phyloP scores from a whole-genome alignment of 2,888 invertebrate genomes.

The Reticulitermes lucifugus region DNA sequence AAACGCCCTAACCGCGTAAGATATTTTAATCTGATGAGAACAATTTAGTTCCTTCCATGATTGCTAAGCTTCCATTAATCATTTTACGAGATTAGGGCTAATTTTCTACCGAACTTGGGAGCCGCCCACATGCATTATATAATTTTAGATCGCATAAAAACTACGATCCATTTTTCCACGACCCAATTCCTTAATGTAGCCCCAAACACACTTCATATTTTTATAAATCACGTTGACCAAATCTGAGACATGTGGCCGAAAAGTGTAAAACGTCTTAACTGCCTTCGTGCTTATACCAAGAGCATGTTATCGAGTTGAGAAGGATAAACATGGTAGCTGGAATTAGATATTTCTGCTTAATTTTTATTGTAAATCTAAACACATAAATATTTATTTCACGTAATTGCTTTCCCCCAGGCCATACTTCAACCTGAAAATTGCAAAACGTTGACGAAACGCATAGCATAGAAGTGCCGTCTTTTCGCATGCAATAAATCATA shows the following conservation, averaged over 20 bases:
- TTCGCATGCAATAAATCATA: too few species aligned
- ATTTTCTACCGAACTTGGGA: not conserved
- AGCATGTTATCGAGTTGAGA: too few species aligned
- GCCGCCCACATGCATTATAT: not conserved
- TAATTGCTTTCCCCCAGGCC: too few species aligned
- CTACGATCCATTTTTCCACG: not conserved
- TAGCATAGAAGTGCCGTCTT: too few species aligned
- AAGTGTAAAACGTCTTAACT: not conserved
- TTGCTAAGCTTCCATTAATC: not conserved
- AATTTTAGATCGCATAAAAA: not conserved
- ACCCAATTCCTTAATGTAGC: not conserved
- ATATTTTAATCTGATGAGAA: conserved; percentile 6
- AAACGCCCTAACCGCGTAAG: not conserved
- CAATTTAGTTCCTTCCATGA: not conserved
- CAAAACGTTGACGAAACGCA: too few species aligned
- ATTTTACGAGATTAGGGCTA: not conserved
- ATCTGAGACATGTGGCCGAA: not conserved
- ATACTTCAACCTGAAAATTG: too few species aligned
- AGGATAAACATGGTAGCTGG: too few species aligned
- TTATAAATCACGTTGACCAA: not conserved
- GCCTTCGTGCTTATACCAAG: too few species aligned
- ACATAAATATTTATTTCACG: too few species aligned
- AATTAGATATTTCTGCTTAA: too few species aligned
- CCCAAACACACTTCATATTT: not conserved
- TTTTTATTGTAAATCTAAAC: too few species aligned